Percentiles rank a stretch among this genome's conserved stretches.
Evolutionary conservation across 2,113 vertebrate genomes (phyloP).

Genomic region (Tichodroma muraria): DNA sequence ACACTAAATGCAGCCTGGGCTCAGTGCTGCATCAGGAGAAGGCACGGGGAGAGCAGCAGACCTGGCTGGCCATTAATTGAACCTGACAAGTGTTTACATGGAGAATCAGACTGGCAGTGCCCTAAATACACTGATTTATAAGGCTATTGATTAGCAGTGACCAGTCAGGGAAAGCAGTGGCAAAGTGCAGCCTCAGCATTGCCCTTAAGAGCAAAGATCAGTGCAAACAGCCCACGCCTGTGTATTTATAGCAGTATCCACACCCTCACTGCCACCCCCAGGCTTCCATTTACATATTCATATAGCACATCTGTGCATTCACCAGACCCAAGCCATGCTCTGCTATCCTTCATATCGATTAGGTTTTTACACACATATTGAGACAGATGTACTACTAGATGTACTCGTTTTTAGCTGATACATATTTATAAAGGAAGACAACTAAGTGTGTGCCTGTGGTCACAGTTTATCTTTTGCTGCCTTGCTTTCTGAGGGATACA

Average conservation of each 20-base stretch:
- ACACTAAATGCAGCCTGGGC: not conserved
- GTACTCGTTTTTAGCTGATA: not conserved
- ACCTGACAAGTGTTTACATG: not conserved
- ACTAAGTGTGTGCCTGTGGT: not conserved
- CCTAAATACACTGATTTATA: conserved; percentile 16
- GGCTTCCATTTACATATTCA: not conserved
- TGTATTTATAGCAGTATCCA: not conserved
- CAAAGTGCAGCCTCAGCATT: conserved; percentile 2
- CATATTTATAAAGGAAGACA: not conserved
- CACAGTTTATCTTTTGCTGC: conserved; percentile 19
- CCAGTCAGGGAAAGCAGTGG: not conserved
- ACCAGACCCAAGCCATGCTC: not conserved
- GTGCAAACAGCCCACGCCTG: not conserved
- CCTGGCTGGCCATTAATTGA: not conserved
- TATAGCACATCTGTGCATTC: not conserved
- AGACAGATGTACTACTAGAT: not conserved
- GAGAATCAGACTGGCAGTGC: not conserved
- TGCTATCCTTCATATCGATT: not conserved
- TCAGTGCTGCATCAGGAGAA: not conserved
- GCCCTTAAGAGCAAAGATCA: not conserved
- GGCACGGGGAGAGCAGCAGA: not conserved
- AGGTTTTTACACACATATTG: not conserved
- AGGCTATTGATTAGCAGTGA: conserved; percentile 14
- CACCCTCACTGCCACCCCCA: not conserved
- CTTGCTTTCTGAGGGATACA: not conserved